phyloP scores from a whole-genome alignment of 1,140 invertebrate genomes.

The Episyrphus balteatus region DNA sequence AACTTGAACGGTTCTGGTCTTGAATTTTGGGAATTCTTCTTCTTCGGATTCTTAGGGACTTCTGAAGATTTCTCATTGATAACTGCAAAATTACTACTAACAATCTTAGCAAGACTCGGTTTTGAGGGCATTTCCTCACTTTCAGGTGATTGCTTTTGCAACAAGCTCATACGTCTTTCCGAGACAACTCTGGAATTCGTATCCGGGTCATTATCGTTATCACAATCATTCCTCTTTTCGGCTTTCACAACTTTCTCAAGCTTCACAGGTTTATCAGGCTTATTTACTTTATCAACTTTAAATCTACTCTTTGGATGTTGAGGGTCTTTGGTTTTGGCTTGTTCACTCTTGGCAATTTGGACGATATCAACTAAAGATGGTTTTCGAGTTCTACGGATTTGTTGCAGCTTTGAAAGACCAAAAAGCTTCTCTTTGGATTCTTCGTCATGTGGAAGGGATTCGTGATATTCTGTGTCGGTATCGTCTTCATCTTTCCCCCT shows the following conservation, averaged over 20 bases:
- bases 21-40: neutral
- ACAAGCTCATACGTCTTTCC: conserved; percentile 25
- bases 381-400: conserved; percentile 30
- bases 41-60: conserved; percentile 10
- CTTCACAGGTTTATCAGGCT: conserved; percentile 9
- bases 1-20: conserved; percentile 30
- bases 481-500: conserved; percentile 39
- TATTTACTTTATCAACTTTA: conserved; percentile 22
- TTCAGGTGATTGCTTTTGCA: conserved; percentile 11
- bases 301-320: conserved; percentile 26
- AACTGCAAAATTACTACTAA: conserved; percentile 29
- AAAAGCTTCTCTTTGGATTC: conserved; percentile 25
- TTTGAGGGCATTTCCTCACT: conserved; percentile 3
- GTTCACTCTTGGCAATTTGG: conserved; percentile 31
- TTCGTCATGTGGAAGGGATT: conserved; percentile 50
- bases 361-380: conserved; percentile 33
- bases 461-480: conserved; percentile 54
- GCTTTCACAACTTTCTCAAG: neutral
- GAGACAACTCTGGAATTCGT: conserved; percentile 28
- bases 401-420: conserved; percentile 25
- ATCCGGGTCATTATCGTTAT: conserved; percentile 28
- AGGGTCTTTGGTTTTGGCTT: conserved; percentile 10
- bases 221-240: conserved; percentile 13
- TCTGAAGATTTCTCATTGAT: conserved; percentile 17
- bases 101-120: conserved; percentile 7